These are phyloP conservation scores for Lemur catta DNA, from an alignment of 2,797 vertebrate genomes.

Conservation along the genomic window DNA sequence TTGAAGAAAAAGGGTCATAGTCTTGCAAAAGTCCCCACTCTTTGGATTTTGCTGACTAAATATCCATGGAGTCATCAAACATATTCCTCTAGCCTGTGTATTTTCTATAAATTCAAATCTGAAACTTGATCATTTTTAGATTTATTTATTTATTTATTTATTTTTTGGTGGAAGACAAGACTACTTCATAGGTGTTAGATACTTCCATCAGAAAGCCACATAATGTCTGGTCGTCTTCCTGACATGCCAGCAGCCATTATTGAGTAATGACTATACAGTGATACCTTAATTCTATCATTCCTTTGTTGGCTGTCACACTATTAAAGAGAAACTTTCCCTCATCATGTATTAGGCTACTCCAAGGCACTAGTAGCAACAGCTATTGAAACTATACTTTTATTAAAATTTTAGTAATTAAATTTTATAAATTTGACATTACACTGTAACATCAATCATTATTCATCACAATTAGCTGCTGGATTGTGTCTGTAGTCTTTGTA, in stretches of 20 bases:
- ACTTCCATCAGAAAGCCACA: background rate
- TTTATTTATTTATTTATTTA: background rate
- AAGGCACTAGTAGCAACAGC: background rate
- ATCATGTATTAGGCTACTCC: background rate
- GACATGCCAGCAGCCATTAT: background rate
- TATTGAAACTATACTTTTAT: background rate
- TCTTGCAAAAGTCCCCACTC: background rate
- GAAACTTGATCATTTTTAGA: background rate
- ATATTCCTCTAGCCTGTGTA: background rate
- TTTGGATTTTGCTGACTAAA: background rate
- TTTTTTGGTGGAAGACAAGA: background rate
- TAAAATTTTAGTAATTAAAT: constrained; percentile 1
- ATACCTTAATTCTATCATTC: background rate
- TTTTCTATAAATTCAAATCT: constrained; percentile 42
- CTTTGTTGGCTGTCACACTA: background rate
- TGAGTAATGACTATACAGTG: background rate
- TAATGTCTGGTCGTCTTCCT: background rate
- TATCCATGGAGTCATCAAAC: background rate
- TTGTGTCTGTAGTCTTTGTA: background rate
- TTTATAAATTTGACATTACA: background rate
- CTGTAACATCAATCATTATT: background rate
- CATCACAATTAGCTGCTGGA: background rate
- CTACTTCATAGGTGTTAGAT: background rate
- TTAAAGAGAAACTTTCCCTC: background rate
- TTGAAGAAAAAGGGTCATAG: background rate